Evolutionary conservation across 1,140 invertebrate genomes (phyloP).

Genomic region (Macrostomum lignano): DNA sequence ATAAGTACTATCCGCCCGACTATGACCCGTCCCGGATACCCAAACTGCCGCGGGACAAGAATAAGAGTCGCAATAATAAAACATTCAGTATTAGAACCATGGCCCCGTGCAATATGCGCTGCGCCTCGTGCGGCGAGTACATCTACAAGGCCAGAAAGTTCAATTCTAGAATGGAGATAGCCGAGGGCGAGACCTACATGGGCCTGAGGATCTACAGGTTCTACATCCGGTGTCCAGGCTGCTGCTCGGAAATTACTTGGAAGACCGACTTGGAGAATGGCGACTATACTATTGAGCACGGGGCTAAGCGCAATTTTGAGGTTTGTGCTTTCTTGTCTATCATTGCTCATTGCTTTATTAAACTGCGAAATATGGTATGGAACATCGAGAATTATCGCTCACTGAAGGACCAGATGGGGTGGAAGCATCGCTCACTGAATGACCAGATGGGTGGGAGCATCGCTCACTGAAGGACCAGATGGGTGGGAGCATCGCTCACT

Average conservation of each 20-base stretch:
- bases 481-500: no score
- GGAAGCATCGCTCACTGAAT: no score
- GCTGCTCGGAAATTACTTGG: constrained; percentile 4
- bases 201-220: constrained; percentile 87
- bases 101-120: constrained; percentile 93
- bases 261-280: constrained; percentile 81
- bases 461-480: no score
- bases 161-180: constrained; percentile 91
- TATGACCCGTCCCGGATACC: constrained; percentile 98
- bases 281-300: constrained; percentile 91
- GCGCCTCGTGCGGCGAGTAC: constrained; percentile 90
- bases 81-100: constrained; percentile 88
- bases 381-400: no score
- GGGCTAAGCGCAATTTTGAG: constrained; percentile 91
- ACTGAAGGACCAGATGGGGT: no score
- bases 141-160: constrained; percentile 99
- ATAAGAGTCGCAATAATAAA: no score
- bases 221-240: constrained; percentile 51
- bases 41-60: constrained; percentile 68
- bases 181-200: constrained; percentile 84
- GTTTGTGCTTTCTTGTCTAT: no score
- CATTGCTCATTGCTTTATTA: no score
- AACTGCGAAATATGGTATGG: no score
- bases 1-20: constrained; percentile 99
- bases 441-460: no score